Evolutionary conservation across 2,888 invertebrate genomes (phyloP).

Genomic region (Scelioninae gen. 2): DNA sequence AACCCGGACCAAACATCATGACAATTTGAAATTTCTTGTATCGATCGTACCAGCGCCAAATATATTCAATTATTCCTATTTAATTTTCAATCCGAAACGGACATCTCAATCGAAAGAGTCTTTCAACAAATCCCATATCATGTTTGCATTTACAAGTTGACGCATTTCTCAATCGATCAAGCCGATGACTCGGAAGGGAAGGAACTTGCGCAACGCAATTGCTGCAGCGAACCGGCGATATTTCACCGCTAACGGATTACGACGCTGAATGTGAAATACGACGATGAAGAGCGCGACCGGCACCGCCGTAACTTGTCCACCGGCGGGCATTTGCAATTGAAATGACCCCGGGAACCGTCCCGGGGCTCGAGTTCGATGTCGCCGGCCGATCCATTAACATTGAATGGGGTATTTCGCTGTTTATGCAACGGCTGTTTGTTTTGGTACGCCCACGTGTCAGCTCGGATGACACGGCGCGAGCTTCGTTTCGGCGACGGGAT

Average conservation of each 20-base stretch:
- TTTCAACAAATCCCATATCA: neutral
- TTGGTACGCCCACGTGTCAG: constrained; percentile 30
- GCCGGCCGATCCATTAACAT: constrained; percentile 36
- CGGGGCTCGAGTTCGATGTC: constrained; percentile 31
- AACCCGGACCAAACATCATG: too few relatives aligned
- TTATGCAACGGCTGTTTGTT: constrained; percentile 42
- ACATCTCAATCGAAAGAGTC: neutral
- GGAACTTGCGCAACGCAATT: constrained; percentile 1
- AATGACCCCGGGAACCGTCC: constrained; percentile 27
- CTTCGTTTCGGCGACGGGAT: constrained; percentile 9
- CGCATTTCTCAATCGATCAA: neutral
- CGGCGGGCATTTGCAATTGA: constrained; percentile 44
- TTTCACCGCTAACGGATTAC: neutral
- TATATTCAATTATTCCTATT: too few relatives aligned
- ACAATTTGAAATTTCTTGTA: too few relatives aligned
- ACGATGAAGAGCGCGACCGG: constrained; percentile 23
- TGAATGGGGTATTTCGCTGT: constrained; percentile 36
- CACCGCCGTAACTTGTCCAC: constrained; percentile 23
- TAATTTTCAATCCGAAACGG: neutral
- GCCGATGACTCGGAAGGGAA: neutral
- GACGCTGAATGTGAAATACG: constrained; percentile 5
- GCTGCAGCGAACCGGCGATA: neutral
- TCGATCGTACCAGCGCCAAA: too few relatives aligned
- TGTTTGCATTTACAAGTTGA: neutral
- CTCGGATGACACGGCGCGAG: constrained; percentile 15